Conservation (phyloP, 1,140 invertebrate genomes). For the Lasioglossum baleicum region DNA sequence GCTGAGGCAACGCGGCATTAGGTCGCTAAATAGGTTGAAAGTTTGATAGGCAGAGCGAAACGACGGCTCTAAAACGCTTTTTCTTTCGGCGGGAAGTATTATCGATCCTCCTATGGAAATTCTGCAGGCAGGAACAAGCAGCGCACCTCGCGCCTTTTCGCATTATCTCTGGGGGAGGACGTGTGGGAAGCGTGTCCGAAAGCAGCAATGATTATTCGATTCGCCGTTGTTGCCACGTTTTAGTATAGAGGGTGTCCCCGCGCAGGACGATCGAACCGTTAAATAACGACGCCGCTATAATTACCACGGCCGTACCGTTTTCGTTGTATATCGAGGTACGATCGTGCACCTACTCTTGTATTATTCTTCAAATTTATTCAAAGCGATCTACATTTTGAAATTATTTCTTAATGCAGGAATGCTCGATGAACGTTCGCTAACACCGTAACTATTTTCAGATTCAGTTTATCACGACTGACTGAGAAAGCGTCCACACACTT, state of each 20-base stretch:
- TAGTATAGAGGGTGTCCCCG: no score
- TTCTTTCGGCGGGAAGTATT: constrained; percentile 5
- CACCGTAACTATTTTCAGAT: no score
- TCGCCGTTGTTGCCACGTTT: background rate
- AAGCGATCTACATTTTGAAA: no score
- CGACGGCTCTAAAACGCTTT: background rate
- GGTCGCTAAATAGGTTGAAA: constrained; percentile 1
- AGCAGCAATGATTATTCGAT: constrained; percentile 15
- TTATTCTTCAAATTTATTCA: no score
- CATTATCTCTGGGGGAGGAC: background rate
- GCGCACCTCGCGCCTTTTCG: background rate
- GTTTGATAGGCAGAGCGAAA: constrained; percentile 7
- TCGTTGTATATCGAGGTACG: no score
- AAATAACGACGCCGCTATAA: background rate
- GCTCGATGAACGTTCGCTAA: no score
- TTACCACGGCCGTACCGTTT: background rate
- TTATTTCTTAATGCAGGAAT: no score
- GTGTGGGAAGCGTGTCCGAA: background rate
- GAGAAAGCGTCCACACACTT: no score
- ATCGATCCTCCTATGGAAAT: constrained; percentile 30
- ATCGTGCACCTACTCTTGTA: no score
- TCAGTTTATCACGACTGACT: no score
- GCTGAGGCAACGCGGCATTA: background rate
- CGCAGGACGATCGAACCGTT: no score
- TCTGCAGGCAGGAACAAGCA: background rate